Evolutionary conservation across 2,888 invertebrate species (phyloP).

Genomic region (Cenopis cana): DNA sequence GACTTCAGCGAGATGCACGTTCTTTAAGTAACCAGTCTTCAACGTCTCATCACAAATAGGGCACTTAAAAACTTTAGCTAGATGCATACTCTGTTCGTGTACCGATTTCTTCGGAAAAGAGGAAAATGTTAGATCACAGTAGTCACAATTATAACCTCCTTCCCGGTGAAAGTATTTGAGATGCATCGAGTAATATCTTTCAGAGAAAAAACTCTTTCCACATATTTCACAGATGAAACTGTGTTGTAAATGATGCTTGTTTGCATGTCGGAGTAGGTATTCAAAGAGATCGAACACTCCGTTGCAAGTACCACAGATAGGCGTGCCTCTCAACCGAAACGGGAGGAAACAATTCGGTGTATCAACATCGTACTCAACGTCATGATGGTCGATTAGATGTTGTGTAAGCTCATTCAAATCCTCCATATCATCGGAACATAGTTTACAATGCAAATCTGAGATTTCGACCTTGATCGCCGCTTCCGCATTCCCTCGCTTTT

Average conservation of each 20-base stretch:
- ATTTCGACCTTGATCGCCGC: conserved; percentile 41
- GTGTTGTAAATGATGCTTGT: conserved; percentile 30
- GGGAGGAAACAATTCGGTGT: conserved; percentile 41
- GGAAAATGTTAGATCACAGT: conserved; percentile 18
- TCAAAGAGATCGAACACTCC: conserved; percentile 36
- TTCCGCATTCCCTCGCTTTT: conserved; percentile 31
- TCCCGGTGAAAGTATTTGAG: conserved; percentile 24
- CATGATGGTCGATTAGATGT: conserved; percentile 26
- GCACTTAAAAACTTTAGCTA: conserved; percentile 21
- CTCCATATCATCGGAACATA: conserved; percentile 13
- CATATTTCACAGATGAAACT: conserved; percentile 38
- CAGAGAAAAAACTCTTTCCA: conserved; percentile 35
- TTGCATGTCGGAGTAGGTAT: conserved; percentile 34
- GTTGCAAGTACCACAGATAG: conserved; percentile 34
- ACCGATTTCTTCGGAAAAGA: conserved; percentile 21
- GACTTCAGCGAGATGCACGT: conserved; percentile 38
- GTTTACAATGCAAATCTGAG: conserved; percentile 29
- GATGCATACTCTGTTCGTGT: conserved; percentile 34
- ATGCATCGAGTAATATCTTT: conserved; percentile 34
- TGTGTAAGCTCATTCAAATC: conserved; percentile 23
- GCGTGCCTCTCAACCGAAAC: conserved; percentile 32
- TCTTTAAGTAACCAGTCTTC: conserved; percentile 25
- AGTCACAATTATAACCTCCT: conserved; percentile 37
- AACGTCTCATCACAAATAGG: conserved; percentile 20
- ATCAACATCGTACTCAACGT: conserved; percentile 33